Percentiles rank a stretch among this genome's conserved stretches.
Conservation (phyloP, 1,140 invertebrate species). For the Listronotus bonariensis region DNA sequence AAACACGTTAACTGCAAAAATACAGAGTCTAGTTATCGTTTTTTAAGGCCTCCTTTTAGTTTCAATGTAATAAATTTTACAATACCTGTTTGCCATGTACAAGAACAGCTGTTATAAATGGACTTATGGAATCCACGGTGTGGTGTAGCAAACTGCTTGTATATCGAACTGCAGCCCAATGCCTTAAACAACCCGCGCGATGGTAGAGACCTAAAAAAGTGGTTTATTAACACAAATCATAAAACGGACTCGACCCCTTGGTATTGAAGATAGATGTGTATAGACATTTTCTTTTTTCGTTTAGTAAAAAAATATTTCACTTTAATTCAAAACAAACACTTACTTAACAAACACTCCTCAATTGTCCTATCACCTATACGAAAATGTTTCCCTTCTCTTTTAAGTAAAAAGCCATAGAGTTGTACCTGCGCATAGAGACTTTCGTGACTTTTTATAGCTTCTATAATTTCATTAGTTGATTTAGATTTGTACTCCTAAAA, state of each 20-base stretch:
- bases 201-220: conserved; percentile 62
- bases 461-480: conserved; percentile 74
- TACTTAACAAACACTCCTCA: conserved; percentile 71
- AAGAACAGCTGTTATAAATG: conserved; percentile 94
- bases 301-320: background rate
- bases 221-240: too few species aligned
- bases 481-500: conserved; percentile 60
- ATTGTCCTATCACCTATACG: conserved; percentile 66
- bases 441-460: conserved; percentile 69
- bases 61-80: too few species aligned
- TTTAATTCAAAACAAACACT: too few species aligned
- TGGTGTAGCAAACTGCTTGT: conserved; percentile 91
- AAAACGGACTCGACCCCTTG: too few species aligned
- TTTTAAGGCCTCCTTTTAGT: too few species aligned
- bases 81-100: conserved; percentile 95
- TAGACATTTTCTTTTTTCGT: too few species aligned
- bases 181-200: conserved; percentile 82
- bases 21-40: too few species aligned
- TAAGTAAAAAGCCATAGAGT: conserved; percentile 82
- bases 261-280: too few species aligned
- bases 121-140: conserved; percentile 96
- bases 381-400: conserved; percentile 81
- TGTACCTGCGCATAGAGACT: conserved; percentile 82
- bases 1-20: too few species aligned
- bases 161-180: conserved; percentile 94